These are phyloP conservation scores for Cephus pygmeus DNA, from an alignment of 2,888 invertebrate genomes.

Conservation along the genomic window DNA sequence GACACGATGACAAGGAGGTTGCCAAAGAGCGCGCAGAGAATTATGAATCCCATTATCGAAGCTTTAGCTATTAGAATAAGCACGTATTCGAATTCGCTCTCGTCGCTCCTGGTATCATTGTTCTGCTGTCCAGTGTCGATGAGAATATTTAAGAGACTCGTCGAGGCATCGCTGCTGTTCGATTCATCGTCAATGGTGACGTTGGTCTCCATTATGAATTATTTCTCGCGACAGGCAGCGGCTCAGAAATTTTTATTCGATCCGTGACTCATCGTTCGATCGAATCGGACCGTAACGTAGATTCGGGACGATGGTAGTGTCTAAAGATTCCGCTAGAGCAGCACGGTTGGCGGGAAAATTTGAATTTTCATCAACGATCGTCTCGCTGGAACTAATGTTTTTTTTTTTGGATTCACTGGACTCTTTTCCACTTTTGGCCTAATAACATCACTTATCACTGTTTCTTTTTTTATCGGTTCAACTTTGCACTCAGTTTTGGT, in stretches of 20 bases:
- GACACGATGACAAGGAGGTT: conserved; percentile 90
- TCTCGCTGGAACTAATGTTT: background rate
- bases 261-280: background rate
- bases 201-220: conserved; percentile 1
- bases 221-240: background rate
- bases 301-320: background rate
- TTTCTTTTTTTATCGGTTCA: background rate
- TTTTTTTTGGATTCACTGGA: background rate
- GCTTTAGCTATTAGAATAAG: conserved; percentile 76
- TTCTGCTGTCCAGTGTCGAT: conserved; percentile 48
- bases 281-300: no score
- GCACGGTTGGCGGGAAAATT: background rate
- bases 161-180: conserved; percentile 6
- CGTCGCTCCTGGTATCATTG: conserved; percentile 26
- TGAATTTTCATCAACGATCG: background rate
- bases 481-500: background rate
- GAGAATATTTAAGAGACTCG: conserved; percentile 31
- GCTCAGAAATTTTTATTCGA: background rate
- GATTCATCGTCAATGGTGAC: background rate
- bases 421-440: background rate
- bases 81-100: conserved; percentile 69
- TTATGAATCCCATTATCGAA: conserved; percentile 88
- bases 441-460: background rate
- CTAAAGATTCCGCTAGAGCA: background rate
- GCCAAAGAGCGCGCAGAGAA: conserved; percentile 88